Base-by-base conservation (phyloP, 2,113 vertebrate species). In the Nestor notabilis region DNA sequence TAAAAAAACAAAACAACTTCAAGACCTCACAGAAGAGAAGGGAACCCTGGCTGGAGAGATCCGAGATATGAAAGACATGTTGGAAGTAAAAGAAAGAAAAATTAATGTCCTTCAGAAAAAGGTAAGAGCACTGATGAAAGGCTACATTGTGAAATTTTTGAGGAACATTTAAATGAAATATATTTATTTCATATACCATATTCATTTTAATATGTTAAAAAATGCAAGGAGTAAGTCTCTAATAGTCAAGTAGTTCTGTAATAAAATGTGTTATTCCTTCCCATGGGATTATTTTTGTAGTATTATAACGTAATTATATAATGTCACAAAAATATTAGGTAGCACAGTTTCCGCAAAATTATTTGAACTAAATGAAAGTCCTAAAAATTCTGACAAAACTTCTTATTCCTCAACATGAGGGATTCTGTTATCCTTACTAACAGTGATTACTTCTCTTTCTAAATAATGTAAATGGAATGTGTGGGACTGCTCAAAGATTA, bases 71-170 rank as follows among this genome's bases (percentile, higher is more conserved):
- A 99, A 99, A 96, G 99, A 99, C 94, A 99, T 99, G 99, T 97
- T 99, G 64, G 99, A 99, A 98, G 99, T 99, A 87, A 99, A 99
- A 97, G 99, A 99, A 96, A 98, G 99, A 89, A 99, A 99, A 98
- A 99, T 99, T 93, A 99, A 99, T 66, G 99, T 99, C 75, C 98
- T 99, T 92, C 99, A 99, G 95, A 99, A 99, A 97, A 99, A 99
- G 98, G 99, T 99, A 96, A 95, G 97, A 69, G 37, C 10, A 37
- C 17, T 53, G 13, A 65, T 47, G 64, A 49, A 77, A 28, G 5
- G 28, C 17, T 61, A 12, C 19, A 5, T 25, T 83, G 12, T 66
- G 35, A 43, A 86, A 66, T 5, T 77, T 80, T 8, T 65, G 52
- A 66, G 49, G 18, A 5, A 33, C 5, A 1, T 81, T 66, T 66